Base-by-base conservation (phyloP, 1,140 invertebrate species). In the Eupeodes corollae region DNA sequence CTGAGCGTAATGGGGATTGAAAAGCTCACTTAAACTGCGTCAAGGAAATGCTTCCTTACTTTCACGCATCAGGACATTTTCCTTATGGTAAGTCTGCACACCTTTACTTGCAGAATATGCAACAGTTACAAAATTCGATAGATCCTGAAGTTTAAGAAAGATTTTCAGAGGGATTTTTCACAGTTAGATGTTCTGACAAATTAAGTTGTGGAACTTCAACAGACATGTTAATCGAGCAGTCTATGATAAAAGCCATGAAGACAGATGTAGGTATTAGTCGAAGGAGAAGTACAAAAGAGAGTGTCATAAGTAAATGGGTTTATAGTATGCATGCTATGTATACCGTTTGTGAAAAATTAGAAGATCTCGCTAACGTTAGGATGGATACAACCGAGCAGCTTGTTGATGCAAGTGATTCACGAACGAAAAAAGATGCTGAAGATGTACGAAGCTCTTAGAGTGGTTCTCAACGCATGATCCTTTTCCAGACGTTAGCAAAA, bases 351-450 rank as follows among this genome's bases (percentile, higher is more conserved):
- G 42, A 26, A 26, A 14, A 14, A 12, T 54, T 70, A 5, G 66
- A 71, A 64, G 48, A 52, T 51, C 51, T 66, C 42, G 50, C 49
- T 54, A 56, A 60, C n/a, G n/a, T n/a, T n/a, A n/a, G n/a, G n/a
- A n/a, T n/a, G n/a, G n/a, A n/a, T n/a, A n/a, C n/a, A n/a, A 61
- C 50, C 11, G 67, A 73, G 11, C 67, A 74, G 52, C 67, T 71
- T 58, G 57, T 68, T 46, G 68, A 71, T 58, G 45, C 59, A 30
- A 54, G 56, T 19, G 56, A 63, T 54, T 61, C 60, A 40, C 49
- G 70, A n/a, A n/a, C n/a, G n/a, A n/a, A n/a, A n/a, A n/a, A n/a
- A n/a, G n/a, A n/a, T n/a, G n/a, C n/a, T n/a, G 47, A 49, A 49
- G 64, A 71, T 48, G 43, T 64, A 44, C 33, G 46, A 61, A 49